Evolutionary conservation across 2,888 invertebrate genomes (phyloP).

Genomic region (Schizaphis graminum): DNA sequence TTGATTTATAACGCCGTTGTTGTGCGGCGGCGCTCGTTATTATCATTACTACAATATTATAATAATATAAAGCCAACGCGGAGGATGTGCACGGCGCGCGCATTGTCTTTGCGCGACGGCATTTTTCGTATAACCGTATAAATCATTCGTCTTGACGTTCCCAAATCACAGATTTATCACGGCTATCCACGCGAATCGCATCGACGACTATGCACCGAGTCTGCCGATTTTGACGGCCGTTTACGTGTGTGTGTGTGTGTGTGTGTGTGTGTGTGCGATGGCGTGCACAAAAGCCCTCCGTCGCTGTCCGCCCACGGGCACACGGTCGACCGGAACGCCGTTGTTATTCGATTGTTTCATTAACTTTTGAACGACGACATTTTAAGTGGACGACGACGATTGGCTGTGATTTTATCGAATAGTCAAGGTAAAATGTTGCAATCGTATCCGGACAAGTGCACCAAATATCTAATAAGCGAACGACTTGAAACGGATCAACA

Average conservation of each 20-base stretch:
- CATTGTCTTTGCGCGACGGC: neutral
- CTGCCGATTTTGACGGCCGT: neutral
- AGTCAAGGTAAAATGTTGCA: neutral
- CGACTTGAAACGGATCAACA: neutral
- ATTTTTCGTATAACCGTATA: neutral
- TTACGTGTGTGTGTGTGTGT: too few relatives aligned
- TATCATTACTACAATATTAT: too few relatives aligned
- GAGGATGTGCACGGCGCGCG: neutral
- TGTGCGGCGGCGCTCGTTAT: neutral
- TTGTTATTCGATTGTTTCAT: neutral
- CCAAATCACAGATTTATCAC: neutral
- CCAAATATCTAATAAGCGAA: neutral
- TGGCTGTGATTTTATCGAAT: neutral
- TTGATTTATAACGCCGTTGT: neutral
- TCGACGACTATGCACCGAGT: too few relatives aligned
- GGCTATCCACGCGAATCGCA: neutral
- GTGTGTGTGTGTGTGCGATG: neutral
- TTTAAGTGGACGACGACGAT: neutral
- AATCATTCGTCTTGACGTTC: neutral
- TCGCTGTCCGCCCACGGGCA: neutral
- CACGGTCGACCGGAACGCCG: neutral
- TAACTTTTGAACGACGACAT: neutral
- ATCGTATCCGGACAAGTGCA: neutral
- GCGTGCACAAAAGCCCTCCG: neutral
- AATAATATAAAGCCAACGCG: neutral